Percentiles rank a stretch among this genome's conserved stretches.
These are phyloP conservation scores for Pardosa pseudoannulata DNA, from an alignment of 2,888 invertebrate species.

Conservation along the genomic window DNA sequence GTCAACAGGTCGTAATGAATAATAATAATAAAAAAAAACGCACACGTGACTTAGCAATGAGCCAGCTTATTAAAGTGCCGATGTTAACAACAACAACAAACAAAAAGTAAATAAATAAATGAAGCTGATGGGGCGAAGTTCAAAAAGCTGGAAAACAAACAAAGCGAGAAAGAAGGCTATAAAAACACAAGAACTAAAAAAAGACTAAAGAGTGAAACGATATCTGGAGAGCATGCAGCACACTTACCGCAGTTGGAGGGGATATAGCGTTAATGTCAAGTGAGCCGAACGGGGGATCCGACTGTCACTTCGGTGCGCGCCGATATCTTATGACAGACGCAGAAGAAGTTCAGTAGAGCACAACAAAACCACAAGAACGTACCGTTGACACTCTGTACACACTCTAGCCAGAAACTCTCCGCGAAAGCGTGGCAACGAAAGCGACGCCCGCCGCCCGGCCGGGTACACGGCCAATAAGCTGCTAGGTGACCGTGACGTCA, in stretches of 20 bases:
- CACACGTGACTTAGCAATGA: no score
- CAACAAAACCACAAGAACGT: slow-evolving; percentile 68
- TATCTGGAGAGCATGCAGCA: no score
- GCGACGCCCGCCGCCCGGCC: slow-evolving; percentile 62
- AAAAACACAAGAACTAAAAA: no score
- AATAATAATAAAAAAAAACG: no score
- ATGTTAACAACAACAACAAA: no score
- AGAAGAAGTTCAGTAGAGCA: slow-evolving; percentile 67
- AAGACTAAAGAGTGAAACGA: neutral
- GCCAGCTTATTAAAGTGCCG: no score
- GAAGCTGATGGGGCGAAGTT: slow-evolving; percentile 3
- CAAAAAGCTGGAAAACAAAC: neutral
- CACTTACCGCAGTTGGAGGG: slow-evolving; percentile 51
- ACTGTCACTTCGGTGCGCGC: slow-evolving; percentile 66
- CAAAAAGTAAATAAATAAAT: slow-evolving; percentile 3
- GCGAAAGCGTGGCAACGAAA: slow-evolving; percentile 68
- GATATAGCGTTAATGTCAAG: slow-evolving; percentile 64
- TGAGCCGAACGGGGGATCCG: slow-evolving; percentile 56
- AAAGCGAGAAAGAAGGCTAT: neutral
- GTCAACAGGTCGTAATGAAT: no score
- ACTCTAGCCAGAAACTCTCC: slow-evolving; percentile 48
- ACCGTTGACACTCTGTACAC: slow-evolving; percentile 52
- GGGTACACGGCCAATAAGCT: slow-evolving; percentile 72
- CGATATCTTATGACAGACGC: slow-evolving; percentile 66
- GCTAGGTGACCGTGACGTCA: slow-evolving; percentile 73